Conservation (phyloP, 2,797 vertebrate genomes). For the Sphenodon punctatus region DNA sequence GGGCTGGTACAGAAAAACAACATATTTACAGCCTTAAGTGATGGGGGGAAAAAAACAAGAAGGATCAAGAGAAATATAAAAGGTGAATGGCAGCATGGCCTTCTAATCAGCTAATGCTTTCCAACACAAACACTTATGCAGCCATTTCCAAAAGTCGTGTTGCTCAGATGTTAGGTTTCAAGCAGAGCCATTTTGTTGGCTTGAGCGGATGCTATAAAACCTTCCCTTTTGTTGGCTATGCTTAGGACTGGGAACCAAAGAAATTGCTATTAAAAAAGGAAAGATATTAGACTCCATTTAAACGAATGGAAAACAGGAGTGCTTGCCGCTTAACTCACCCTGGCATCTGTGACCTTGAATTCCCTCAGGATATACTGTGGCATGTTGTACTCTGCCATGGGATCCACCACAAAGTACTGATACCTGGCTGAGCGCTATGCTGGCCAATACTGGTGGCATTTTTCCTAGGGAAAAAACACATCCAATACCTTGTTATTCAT, state of each 20-base stretch:
- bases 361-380: slow-evolving; percentile 98
- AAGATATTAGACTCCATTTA: background rate
- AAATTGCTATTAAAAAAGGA: background rate
- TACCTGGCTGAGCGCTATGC: slow-evolving; percentile 97
- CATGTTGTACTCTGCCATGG: slow-evolving; percentile 99
- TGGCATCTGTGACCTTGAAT: slow-evolving; percentile 99
- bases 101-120: slow-evolving; percentile 29
- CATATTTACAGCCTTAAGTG: slow-evolving; percentile 61
- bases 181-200: slow-evolving; percentile 23
- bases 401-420: slow-evolving; percentile 99
- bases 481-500: background rate
- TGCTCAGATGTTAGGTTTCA: slow-evolving; percentile 54
- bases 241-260: background rate
- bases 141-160: background rate
- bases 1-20: slow-evolving; percentile 64
- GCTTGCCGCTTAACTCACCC: slow-evolving; percentile 81
- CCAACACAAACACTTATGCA: background rate
- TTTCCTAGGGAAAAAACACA: slow-evolving; percentile 81
- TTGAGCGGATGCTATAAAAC: background rate
- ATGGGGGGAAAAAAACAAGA: slow-evolving; percentile 56
- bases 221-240: background rate
- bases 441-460: slow-evolving; percentile 99
- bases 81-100: slow-evolving; percentile 31
- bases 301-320: background rate
- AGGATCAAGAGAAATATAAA: slow-evolving; percentile 33